phyloP scores from a whole-genome alignment of 2,113 vertebrate species.

The Gopherus evgoodei region DNA sequence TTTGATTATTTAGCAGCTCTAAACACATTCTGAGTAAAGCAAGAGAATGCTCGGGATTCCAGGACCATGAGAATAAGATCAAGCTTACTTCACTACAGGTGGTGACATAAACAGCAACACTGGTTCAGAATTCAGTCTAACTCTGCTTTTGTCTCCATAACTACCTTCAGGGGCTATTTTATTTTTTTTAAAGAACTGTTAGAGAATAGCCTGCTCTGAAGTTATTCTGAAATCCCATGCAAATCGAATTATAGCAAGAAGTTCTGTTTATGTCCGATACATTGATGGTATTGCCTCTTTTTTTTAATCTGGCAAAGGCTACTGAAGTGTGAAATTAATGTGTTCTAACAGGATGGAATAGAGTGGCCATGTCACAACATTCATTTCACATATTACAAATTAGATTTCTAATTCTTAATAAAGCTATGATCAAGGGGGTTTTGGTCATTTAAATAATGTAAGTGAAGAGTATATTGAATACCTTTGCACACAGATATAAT shows the following conservation, averaged over 20 bases:
- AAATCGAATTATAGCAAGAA: background rate
- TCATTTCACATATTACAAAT: background rate
- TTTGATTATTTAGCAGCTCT: conserved; percentile 60
- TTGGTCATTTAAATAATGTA: conserved; percentile 9
- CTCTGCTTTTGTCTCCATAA: background rate
- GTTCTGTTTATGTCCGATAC: background rate
- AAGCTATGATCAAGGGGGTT: background rate
- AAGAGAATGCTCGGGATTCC: background rate
- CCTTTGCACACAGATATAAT: background rate
- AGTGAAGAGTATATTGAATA: background rate
- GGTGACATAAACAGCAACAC: background rate
- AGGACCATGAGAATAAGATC: background rate
- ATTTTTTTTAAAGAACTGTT: background rate
- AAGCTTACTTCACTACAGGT: background rate
- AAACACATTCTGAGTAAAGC: background rate
- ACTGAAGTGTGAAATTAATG: background rate
- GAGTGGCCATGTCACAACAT: background rate
- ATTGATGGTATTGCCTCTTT: background rate
- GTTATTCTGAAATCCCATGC: background rate
- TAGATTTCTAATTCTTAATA: background rate
- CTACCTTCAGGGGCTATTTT: background rate
- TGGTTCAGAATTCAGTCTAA: background rate
- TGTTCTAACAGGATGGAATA: background rate
- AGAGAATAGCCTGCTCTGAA: background rate
- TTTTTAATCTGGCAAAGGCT: background rate